Evolutionary conservation across 2,113 vertebrate genomes (phyloP).

Genomic region (Peucedramus taeniatus): DNA sequence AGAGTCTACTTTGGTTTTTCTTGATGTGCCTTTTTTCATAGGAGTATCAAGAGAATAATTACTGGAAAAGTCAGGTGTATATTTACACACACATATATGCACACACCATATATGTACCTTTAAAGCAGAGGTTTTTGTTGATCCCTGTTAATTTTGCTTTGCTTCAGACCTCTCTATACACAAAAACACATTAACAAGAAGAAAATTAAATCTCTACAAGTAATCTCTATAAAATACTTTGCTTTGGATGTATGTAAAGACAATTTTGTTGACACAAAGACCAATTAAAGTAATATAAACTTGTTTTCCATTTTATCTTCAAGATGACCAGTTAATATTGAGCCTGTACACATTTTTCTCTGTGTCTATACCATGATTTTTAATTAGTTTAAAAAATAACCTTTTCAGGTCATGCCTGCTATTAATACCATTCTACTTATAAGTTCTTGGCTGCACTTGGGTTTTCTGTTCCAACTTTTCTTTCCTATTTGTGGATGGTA

Average conservation of each 20-base stretch:
- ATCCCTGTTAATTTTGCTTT: neutral
- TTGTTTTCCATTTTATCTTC: neutral
- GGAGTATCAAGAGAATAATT: neutral
- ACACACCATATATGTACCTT: neutral
- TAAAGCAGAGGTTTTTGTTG: neutral
- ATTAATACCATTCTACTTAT: neutral
- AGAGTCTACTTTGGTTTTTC: neutral
- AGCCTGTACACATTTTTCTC: neutral
- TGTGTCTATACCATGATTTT: neutral
- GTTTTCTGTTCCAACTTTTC: neutral
- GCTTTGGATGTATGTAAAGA: neutral
- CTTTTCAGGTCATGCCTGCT: neutral
- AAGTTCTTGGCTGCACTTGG: neutral
- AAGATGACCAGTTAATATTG: neutral
- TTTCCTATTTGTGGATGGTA: neutral
- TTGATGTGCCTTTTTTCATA: fast-evolving
- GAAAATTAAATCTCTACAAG: neutral
- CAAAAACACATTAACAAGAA: neutral
- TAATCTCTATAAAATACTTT: neutral
- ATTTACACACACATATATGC: no score
- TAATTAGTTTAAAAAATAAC: neutral
- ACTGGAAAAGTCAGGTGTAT: neutral
- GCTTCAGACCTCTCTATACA: neutral
- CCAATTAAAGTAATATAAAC: neutral
- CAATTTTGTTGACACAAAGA: neutral